These are phyloP conservation scores for Palloptera scutellata DNA, from an alignment of 2,888 invertebrate genomes.

Conservation along the genomic window DNA sequence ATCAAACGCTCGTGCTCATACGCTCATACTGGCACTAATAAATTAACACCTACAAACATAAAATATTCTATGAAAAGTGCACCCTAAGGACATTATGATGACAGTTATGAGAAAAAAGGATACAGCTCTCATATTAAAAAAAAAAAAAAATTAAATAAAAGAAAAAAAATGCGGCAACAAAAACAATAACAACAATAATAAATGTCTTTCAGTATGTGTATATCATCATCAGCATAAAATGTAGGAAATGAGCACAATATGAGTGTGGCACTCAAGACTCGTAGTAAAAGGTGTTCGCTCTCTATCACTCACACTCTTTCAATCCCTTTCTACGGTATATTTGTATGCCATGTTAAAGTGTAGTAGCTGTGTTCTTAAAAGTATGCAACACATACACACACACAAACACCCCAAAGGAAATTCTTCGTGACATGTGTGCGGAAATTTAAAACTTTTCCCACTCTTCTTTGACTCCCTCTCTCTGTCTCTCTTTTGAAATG, in stretches of 20 bases:
- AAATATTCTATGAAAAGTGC: background rate
- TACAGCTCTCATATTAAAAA: background rate
- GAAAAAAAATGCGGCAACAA: background rate
- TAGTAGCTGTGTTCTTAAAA: no score
- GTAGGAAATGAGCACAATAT: constrained; percentile 4
- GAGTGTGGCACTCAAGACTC: background rate
- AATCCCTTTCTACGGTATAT: no score
- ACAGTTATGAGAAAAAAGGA: constrained; percentile 47
- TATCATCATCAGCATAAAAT: background rate
- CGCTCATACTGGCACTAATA: constrained; percentile 39
- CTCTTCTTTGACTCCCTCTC: no score
- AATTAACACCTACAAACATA: constrained; percentile 50
- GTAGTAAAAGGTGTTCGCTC: no score
- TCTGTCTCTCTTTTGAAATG: no score
- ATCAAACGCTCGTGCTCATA: no score
- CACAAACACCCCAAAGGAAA: constrained; percentile 2
- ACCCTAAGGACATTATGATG: constrained; percentile 39
- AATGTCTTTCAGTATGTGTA: background rate
- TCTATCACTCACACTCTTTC: no score
- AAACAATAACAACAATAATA: constrained; percentile 12
- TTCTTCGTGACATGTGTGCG: constrained; percentile 13
- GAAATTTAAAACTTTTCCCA: background rate
- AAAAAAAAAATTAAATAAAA: no score
- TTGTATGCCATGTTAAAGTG: no score
- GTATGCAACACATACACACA: background rate